A percentile compares a stretch with the other conserved stretches of the same genome.
Evolutionary conservation across 1,140 invertebrate species (phyloP).

Genomic region (Andrena cerasifolii): DNA sequence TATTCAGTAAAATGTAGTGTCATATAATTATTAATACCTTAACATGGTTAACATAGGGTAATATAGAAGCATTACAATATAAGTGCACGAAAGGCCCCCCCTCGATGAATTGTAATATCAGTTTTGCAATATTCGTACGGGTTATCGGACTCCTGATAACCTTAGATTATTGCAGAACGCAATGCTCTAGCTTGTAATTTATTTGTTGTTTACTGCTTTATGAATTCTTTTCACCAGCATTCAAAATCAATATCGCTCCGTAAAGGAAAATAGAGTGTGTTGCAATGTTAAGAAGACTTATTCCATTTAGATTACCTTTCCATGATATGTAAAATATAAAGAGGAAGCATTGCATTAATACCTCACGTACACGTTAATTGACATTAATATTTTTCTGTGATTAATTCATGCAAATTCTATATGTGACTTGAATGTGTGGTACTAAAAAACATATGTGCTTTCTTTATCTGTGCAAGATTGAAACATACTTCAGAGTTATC

Average conservation of each 20-base stretch:
- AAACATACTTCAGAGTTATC: not conserved
- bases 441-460: slow-evolving; percentile 2
- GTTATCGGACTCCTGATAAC: slow-evolving; percentile 75
- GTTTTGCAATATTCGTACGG: slow-evolving; percentile 67
- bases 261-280: not conserved
- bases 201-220: slow-evolving; percentile 50
- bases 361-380: not conserved
- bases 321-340: not conserved
- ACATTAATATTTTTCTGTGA: not conserved
- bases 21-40: too few species aligned
- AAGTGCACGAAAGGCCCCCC: slow-evolving; percentile 61
- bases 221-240: slow-evolving; percentile 14
- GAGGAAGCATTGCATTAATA: not conserved
- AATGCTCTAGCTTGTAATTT: slow-evolving; percentile 38
- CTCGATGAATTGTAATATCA: slow-evolving; percentile 69
- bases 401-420: slow-evolving; percentile 46
- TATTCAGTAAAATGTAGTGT: too few species aligned
- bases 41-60: slow-evolving; percentile 1
- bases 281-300: not conserved
- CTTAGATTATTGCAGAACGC: slow-evolving; percentile 61
- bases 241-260: not conserved
- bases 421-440: slow-evolving; percentile 20
- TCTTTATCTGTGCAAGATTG: not conserved
- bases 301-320: not conserved
- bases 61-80: slow-evolving; percentile 21